Base-by-base conservation (phyloP, 1,140 invertebrate genomes). In the Ylistrum balloti region DNA sequence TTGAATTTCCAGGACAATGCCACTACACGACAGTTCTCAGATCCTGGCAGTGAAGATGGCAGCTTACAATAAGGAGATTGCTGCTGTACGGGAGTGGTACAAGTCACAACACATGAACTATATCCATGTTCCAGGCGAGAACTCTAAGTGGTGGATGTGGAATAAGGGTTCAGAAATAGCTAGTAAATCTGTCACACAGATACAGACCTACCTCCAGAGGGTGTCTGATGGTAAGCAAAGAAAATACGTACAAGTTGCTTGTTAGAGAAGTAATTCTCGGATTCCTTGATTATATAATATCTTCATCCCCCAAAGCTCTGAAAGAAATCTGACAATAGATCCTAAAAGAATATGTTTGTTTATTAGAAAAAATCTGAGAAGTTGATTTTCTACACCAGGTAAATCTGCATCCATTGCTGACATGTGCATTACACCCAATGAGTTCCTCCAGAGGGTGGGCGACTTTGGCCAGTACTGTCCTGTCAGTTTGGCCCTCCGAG, bases 141-240 rank as follows among this genome's bases (percentile, higher is more conserved):
- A 95, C 35, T 96, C 95, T 15, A 96, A 96, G 90, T 96, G 96
- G 96, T 94, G 93, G 93, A 92, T 96, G 35, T 96, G 96, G 95
- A 93, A 96, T 86, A 90, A 91, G 13, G 92, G 93, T 9, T 85
- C 94, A 11, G 93, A 95, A 9, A 90, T 94, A 22, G 93, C 93
- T 11, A 91, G 92, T 10, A 91, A 93, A 9, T 94, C 93, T 91
- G 94, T 96, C 13, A 88, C 90, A 33, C 92, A 96, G 90, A 96
- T 96, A 90, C 96, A 96, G 91, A 95, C 92, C 0, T 96, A 96
- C 91, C 90, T 96, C 33, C 93, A 95, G 91, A 93, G 93, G 85
- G 94, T 95, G 15, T 88, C 91, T 35, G 94, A 96, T 89, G 96
- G 96, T 96, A 89, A 90, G 92, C 86, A 11, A 35, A 48, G 85